phyloP scores from a whole-genome alignment of 2,797 vertebrate species.

The Enteromius anoplus region DNA sequence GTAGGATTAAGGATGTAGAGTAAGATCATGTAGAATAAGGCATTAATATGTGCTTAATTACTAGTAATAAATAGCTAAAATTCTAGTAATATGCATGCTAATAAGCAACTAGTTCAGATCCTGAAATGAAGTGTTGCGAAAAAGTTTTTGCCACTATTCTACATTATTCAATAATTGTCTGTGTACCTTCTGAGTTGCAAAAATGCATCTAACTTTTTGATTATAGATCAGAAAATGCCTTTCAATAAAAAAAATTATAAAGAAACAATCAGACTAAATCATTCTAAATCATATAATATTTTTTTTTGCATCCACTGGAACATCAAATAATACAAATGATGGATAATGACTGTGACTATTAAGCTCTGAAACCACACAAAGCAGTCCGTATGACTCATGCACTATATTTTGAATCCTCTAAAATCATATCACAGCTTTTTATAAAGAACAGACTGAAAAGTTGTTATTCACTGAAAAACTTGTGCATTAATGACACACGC shows the following conservation, averaged over 20 bases:
- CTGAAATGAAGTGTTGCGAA: not conserved
- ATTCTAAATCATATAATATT: not conserved
- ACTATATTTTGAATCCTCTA: slow-evolving; percentile 4
- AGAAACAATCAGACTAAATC: not conserved
- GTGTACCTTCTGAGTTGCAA: not conserved
- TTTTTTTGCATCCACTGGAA: not conserved
- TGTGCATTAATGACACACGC: not conserved
- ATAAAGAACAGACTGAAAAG: slow-evolving; percentile 11
- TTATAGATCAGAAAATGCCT: not conserved
- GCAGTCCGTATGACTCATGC: slow-evolving; percentile 3
- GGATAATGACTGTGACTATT: slow-evolving; percentile 15
- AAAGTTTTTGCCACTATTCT: not conserved
- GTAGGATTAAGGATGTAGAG: too few relatives aligned
- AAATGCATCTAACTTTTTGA: not conserved
- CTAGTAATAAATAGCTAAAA: too few relatives aligned
- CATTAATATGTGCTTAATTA: too few relatives aligned
- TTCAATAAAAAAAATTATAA: not conserved
- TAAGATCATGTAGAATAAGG: too few relatives aligned
- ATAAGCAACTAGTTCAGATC: too few relatives aligned
- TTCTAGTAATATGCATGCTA: too few relatives aligned
- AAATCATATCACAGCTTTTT: slow-evolving; percentile 13
- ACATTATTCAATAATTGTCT: not conserved
- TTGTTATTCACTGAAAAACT: slow-evolving; percentile 19
- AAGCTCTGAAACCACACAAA: not conserved
- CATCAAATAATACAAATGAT: slow-evolving; percentile 7